These are phyloP conservation scores for Premnoplex brunnescens DNA, from an alignment of 2,797 vertebrate genomes.

Conservation along the genomic window DNA sequence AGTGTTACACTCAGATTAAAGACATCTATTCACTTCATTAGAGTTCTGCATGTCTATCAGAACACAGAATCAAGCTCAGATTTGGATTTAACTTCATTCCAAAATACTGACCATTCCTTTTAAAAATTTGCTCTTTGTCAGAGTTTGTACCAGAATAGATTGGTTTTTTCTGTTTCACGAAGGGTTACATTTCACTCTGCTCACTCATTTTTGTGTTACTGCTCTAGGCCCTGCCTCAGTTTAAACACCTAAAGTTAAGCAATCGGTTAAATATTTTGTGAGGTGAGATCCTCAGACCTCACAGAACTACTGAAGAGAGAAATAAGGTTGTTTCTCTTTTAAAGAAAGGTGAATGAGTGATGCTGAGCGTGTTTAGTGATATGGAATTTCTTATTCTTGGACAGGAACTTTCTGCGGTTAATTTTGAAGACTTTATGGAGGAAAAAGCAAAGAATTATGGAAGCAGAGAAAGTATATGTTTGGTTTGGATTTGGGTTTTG, in stretches of 20 bases:
- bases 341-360: neutral
- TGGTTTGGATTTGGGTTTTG: neutral
- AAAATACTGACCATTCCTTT: neutral
- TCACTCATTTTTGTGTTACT: neutral
- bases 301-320: neutral
- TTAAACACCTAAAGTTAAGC: neutral
- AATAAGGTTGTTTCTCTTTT: neutral
- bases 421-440: neutral
- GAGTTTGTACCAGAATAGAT: neutral
- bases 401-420: neutral
- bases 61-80: neutral
- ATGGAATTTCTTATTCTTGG: neutral
- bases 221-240: neutral
- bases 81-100: neutral
- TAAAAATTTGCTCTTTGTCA: neutral
- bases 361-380: neutral
- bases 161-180: neutral
- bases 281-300: neutral
- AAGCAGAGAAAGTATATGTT: neutral
- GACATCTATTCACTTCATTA: neutral
- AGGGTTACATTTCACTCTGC: neutral
- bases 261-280: neutral
- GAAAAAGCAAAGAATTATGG: neutral
- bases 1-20: neutral
- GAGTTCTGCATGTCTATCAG: neutral